phyloP scores from a whole-genome alignment of 2,888 invertebrate genomes.

The Idaea biselata region DNA sequence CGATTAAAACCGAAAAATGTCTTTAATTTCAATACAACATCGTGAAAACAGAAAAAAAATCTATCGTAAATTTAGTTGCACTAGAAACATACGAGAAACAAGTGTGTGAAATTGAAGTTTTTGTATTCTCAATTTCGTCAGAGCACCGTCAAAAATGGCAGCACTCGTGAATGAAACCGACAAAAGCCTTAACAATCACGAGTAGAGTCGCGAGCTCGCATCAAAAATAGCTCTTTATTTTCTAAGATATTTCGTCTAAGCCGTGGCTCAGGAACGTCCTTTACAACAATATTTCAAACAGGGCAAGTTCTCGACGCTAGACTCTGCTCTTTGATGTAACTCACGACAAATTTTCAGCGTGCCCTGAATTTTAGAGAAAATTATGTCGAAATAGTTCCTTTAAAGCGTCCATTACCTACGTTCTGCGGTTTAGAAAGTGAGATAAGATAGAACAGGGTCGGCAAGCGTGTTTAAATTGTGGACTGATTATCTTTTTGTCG shows the following conservation, averaged over 20 bases:
- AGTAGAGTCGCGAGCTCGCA: conserved; percentile 21
- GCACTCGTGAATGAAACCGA: conserved; percentile 12
- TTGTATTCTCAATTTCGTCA: neutral
- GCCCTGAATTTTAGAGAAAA: conserved; percentile 59
- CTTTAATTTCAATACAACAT: too few relatives aligned
- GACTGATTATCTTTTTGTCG: conserved; percentile 31
- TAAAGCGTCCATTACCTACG: conserved; percentile 42
- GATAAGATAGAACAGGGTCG: conserved; percentile 31
- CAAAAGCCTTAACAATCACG: conserved; percentile 25
- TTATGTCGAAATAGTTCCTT: conserved; percentile 66
- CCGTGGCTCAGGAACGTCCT: conserved; percentile 29
- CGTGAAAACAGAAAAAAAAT: too few relatives aligned
- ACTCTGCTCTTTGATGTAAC: conserved; percentile 63
- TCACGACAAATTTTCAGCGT: conserved; percentile 60
- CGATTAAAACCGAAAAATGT: too few relatives aligned
- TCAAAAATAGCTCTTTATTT: conserved; percentile 32
- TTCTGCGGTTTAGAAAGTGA: conserved; percentile 29
- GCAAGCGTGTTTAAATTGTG: conserved; percentile 27
- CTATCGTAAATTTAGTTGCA: too few relatives aligned
- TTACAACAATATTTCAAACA: conserved; percentile 42
- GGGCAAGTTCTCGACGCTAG: conserved; percentile 25
- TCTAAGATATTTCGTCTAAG: conserved; percentile 32
- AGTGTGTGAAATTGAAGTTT: neutral
- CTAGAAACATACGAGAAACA: neutral
- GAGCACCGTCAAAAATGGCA: neutral